Conservation (phyloP, 2,113 vertebrate genomes). For the Poeciliopsis retropinna region DNA sequence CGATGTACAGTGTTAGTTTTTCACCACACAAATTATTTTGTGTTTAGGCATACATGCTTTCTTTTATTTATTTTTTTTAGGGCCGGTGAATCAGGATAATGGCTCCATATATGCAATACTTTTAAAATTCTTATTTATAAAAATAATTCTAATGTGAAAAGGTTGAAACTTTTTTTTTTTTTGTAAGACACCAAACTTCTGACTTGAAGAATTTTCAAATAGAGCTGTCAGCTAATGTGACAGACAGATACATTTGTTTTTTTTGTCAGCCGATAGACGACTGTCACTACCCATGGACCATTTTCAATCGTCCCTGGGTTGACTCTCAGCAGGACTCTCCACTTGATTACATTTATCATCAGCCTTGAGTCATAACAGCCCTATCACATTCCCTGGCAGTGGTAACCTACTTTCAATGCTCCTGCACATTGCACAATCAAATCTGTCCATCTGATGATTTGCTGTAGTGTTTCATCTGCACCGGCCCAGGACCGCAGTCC, state of each 20-base stretch:
- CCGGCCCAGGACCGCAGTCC: conserved; percentile 2
- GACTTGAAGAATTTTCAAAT: conserved; percentile 20
- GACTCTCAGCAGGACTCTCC: conserved; percentile 55
- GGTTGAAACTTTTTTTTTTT: not conserved
- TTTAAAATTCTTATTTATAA: not conserved
- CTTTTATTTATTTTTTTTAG: not conserved
- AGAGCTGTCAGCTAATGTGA: conserved; percentile 36
- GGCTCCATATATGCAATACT: not conserved
- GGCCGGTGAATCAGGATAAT: not conserved
- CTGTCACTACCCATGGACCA: conserved; percentile 29
- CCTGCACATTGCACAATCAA: conserved; percentile 55
- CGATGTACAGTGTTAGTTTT: too few species aligned
- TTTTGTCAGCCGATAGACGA: conserved; percentile 47
- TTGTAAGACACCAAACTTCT: not conserved
- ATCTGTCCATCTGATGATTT: conserved; percentile 58
- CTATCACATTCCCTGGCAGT: conserved; percentile 56
- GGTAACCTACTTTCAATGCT: conserved; percentile 68
- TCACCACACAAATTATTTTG: too few species aligned
- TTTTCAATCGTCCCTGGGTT: conserved; percentile 62
- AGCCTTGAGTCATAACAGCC: conserved; percentile 61
- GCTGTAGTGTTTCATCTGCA: conserved; percentile 36
- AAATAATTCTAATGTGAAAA: not conserved
- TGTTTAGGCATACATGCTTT: too few species aligned
- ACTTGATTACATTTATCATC: conserved; percentile 68
- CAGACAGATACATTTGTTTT: conserved; percentile 50